Evolutionary conservation across 2,797 vertebrate species (phyloP), one percentile per base, ranked within the genome.

Genomic region (Sparus aurata): DNA sequence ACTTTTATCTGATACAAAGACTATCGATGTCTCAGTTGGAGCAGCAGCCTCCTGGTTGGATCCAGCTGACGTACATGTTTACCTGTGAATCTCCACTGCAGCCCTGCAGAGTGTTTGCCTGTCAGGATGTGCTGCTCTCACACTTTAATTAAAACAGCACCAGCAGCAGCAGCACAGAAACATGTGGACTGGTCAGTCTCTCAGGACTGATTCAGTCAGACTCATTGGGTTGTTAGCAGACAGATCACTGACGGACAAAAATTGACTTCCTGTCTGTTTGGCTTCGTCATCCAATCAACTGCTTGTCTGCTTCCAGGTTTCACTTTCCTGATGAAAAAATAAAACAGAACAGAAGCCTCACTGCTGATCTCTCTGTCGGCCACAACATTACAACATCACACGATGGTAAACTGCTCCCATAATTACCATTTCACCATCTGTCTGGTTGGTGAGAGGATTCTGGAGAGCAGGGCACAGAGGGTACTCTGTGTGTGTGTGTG

Each of bases 371-470:
- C 18, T 17, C 5, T 2, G 5, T 15, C 34, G 47, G 78, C 66
- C 54, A 1, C 67, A 20, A 72, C 64, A 58, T 71, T 65, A 65
- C 68, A 49, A 66, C 64, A 62, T 64, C 79, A 78, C 47, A 68
- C 62, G 69, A 77, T 55, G 58, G 25, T 62, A 70, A 86, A 79
- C 69, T 55, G 27, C 55, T 82, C 50, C 70, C 53, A 64, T 81
- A 73, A 81, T 85, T 74, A 73, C 62, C 63, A 73, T 83, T 45
- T 55, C 75, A 72, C 88, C 82, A 80, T 88, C 82, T 87, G 78
- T 69, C 60, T 65, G 64, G 34, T 25, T 61, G 82, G 76, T 60
- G 58, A 83, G 68, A 73, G 49, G 58, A 38, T 64, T 64, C 20
- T 73, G 60, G 49, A 77, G 66, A 75, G 52, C 43, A 63, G 50